Evolutionary conservation across 2,113 vertebrate genomes (phyloP).

Genomic region (Suricata suricatta): DNA sequence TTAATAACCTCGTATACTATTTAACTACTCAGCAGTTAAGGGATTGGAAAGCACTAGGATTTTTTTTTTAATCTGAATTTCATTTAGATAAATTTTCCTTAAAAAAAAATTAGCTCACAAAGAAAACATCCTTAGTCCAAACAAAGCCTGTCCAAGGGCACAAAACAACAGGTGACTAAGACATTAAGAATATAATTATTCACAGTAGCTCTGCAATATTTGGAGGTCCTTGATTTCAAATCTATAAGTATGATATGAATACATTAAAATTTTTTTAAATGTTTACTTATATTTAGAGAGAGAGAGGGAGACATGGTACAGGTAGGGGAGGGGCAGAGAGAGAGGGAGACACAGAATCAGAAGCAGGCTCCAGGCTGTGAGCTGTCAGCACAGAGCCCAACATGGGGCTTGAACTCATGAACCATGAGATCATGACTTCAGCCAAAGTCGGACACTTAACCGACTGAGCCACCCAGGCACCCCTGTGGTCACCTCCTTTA

Average conservation of each 20-base stretch:
- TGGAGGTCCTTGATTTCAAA: background rate
- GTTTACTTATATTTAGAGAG: no score
- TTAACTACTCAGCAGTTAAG: background rate
- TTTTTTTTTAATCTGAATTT: slow-evolving; percentile 14
- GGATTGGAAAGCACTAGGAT: background rate
- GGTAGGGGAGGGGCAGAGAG: no score
- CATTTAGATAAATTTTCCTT: slow-evolving; percentile 34
- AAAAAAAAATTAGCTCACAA: background rate
- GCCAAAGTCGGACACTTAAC: no score
- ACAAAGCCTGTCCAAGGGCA: background rate
- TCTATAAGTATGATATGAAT: background rate
- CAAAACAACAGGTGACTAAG: background rate
- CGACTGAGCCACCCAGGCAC: no score
- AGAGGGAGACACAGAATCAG: no score
- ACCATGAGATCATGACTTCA: no score
- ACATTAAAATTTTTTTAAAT: background rate
- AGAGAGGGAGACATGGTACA: no score
- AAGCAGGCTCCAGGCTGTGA: no score
- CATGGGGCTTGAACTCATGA: no score
- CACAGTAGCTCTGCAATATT: background rate
- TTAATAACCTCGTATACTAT: background rate
- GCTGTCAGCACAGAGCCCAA: no score
- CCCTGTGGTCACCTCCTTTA: background rate
- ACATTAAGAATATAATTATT: background rate
- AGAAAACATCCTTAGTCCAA: slow-evolving; percentile 14